Evolutionary conservation across 2,113 vertebrate genomes (phyloP).

Genomic region (Reinhardtius hippoglossoides): DNA sequence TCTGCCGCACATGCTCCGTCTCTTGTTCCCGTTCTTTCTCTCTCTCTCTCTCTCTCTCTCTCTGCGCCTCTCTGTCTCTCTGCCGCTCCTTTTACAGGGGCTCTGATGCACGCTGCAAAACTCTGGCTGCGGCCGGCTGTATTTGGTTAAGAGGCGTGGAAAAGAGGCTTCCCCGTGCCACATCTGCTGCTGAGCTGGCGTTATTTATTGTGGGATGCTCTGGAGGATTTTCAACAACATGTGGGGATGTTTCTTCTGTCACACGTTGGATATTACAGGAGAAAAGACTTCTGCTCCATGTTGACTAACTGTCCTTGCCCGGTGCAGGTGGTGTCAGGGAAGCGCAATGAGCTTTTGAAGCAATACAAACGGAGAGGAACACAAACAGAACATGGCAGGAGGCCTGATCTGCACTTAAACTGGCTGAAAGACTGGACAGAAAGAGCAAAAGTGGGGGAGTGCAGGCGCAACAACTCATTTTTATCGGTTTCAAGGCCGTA

Average conservation of each 20-base stretch:
- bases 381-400: constrained; percentile 42
- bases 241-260: constrained; percentile 74
- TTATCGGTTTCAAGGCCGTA: constrained; percentile 75
- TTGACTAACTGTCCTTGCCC: background rate
- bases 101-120: constrained; percentile 41
- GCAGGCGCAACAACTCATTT: constrained; percentile 66
- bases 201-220: constrained; percentile 76
- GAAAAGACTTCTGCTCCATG: constrained; percentile 30
- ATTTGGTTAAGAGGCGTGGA: constrained; percentile 75
- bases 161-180: constrained; percentile 63
- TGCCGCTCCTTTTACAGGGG: constrained; percentile 37
- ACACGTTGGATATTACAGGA: constrained; percentile 62
- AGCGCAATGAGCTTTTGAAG: constrained; percentile 13
- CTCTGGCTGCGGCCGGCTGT: constrained; percentile 57
- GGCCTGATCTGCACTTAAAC: constrained; percentile 48
- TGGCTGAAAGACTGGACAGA: constrained; percentile 34
- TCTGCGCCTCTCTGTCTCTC: constrained; percentile 29
- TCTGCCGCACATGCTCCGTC: constrained; percentile 54
- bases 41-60: constrained; percentile 7
- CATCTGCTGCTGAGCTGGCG: constrained; percentile 71
- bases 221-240: constrained; percentile 70
- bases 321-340: constrained; percentile 41
- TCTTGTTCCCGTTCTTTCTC: constrained; percentile 26
- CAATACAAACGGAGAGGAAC: constrained; percentile 22
- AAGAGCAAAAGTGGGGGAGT: constrained; percentile 42